phyloP scores from a whole-genome alignment of 2,113 vertebrate genomes.

The Montifringilla adamsi region DNA sequence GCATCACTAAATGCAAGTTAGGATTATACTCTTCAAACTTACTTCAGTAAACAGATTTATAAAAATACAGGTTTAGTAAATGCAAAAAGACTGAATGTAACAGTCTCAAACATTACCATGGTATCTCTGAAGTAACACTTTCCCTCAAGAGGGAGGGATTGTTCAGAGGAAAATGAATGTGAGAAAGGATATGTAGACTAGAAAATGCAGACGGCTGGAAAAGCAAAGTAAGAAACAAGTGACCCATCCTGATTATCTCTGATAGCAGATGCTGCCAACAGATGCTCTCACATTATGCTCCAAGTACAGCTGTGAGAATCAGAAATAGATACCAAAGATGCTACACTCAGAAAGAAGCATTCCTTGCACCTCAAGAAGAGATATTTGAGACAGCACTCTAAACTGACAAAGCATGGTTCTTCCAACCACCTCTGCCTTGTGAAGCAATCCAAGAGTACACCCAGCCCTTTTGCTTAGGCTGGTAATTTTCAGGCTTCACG shows the following conservation, averaged over 20 bases:
- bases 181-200: background rate
- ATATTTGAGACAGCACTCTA: background rate
- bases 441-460: background rate
- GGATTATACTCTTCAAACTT: background rate
- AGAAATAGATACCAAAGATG: background rate
- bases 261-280: conserved; percentile 50
- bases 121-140: background rate
- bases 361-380: background rate
- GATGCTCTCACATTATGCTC: conserved; percentile 34
- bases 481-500: background rate
- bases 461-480: background rate
- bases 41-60: background rate
- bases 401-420: background rate
- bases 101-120: background rate
- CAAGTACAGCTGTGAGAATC: conserved; percentile 17
- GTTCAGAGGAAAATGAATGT: background rate
- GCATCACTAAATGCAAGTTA: background rate
- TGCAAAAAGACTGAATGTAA: background rate
- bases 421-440: background rate
- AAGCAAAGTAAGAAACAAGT: conserved; percentile 25
- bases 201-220: background rate
- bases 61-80: background rate
- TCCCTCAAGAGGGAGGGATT: background rate
- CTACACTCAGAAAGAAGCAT: background rate
- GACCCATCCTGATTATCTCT: conserved; percentile 35